Conservation (phyloP, 2,888 invertebrate genomes). For the Himalopsyche japonica region DNA sequence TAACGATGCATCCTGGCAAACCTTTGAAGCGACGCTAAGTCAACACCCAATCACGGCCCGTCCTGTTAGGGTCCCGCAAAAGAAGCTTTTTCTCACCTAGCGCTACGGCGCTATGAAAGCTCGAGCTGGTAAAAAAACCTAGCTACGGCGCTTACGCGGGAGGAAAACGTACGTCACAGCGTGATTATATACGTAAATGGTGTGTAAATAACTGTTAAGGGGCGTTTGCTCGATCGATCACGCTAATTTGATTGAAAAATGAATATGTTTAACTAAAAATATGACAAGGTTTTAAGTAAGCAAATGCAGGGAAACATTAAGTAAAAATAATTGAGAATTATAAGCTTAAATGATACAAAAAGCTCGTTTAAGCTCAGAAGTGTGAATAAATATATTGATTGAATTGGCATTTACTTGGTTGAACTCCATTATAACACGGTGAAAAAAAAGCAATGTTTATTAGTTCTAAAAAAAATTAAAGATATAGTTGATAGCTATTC, state of each 20-base stretch:
- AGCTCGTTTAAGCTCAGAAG: no score
- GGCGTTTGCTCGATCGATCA: background rate
- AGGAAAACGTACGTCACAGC: background rate
- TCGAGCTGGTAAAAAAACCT: background rate
- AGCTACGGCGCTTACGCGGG: background rate
- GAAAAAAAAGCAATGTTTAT: no score
- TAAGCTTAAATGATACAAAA: background rate
- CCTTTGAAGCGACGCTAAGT: slow-evolving; percentile 23
- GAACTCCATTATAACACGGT: no score
- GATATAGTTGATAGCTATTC: no score
- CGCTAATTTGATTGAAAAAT: background rate
- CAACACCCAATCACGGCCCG: slow-evolving; percentile 37
- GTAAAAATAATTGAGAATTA: background rate
- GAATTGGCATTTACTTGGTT: no score
- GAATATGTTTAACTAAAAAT: background rate
- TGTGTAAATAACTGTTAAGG: background rate
- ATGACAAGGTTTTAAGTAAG: background rate
- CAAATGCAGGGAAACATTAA: background rate
- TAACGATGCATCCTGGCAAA: slow-evolving; percentile 34
- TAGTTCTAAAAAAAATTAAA: no score
- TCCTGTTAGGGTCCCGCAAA: slow-evolving; percentile 5
- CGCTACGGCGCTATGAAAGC: background rate
- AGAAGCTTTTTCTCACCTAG: background rate
- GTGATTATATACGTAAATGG: background rate
- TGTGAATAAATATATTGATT: no score